Percentiles rank a stretch among this genome's conserved stretches.
These are phyloP conservation scores for Laodelphax striatellus DNA, from an alignment of 1,140 invertebrate species.

Conservation along the genomic window DNA sequence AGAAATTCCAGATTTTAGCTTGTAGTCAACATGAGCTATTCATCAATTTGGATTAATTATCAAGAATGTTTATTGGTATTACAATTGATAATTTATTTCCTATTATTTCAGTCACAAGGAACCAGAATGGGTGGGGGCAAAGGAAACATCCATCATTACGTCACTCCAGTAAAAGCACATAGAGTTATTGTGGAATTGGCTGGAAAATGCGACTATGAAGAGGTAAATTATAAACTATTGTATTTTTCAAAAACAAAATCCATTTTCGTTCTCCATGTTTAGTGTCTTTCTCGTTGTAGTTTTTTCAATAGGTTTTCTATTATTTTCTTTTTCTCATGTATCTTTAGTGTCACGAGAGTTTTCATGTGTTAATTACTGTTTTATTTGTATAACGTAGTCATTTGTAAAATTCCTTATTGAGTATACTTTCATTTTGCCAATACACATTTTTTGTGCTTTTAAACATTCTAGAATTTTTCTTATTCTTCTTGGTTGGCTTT, in stretches of 20 bases:
- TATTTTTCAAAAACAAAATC: not conserved
- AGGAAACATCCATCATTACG: slow-evolving; percentile 89
- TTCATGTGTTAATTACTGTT: too few species aligned
- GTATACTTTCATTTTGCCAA: too few species aligned
- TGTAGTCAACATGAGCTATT: too few species aligned
- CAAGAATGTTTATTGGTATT: too few species aligned
- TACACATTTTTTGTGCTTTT: too few species aligned
- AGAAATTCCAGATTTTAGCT: too few species aligned
- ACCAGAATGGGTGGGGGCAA: slow-evolving; percentile 93
- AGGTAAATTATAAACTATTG: slow-evolving; percentile 41
- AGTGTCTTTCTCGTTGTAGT: not conserved
- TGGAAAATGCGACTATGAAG: slow-evolving; percentile 75
- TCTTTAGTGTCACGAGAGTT: too few species aligned
- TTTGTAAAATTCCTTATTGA: too few species aligned
- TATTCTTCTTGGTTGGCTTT: too few species aligned
- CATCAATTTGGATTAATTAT: too few species aligned
- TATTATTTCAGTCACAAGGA: slow-evolving; percentile 54
- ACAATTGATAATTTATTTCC: not conserved
- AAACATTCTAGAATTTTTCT: too few species aligned
- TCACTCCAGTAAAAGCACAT: slow-evolving; percentile 80
- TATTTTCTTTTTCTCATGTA: not conserved
- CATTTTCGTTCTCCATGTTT: slow-evolving; percentile 10
- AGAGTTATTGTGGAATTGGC: slow-evolving; percentile 92
- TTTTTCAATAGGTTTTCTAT: not conserved
- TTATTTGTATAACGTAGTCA: too few species aligned